phyloP scores from a whole-genome alignment of 2,888 invertebrate species.

The Zelleria hepariella region DNA sequence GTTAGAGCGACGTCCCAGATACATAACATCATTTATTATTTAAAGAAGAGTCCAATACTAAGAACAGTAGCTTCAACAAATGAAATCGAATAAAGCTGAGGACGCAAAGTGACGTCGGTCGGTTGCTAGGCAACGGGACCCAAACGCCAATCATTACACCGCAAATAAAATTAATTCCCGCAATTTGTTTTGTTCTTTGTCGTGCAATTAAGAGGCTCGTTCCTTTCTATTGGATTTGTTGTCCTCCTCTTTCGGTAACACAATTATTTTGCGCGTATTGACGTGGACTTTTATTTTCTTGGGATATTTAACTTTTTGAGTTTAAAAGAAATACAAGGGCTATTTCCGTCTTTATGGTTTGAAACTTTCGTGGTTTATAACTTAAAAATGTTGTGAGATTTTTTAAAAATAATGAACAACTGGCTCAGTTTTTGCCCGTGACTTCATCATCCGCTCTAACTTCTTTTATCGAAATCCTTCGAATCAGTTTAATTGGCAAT shows the following conservation, averaged over 20 bases:
- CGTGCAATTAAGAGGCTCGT: slow-evolving; percentile 32
- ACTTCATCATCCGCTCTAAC: no score
- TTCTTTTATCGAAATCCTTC: no score
- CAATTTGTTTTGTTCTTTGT: slow-evolving; percentile 28
- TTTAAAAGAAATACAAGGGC: neutral
- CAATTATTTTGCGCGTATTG: slow-evolving; percentile 40
- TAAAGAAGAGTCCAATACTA: neutral
- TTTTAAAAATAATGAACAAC: no score
- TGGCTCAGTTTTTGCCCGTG: no score
- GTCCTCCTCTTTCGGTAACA: slow-evolving; percentile 35
- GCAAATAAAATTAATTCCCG: slow-evolving; percentile 38
- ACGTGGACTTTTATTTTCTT: slow-evolving; percentile 24
- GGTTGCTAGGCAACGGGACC: slow-evolving; percentile 30
- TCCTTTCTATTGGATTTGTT: slow-evolving; percentile 42
- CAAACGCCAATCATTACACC: slow-evolving; percentile 24
- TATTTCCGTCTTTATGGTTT: no score
- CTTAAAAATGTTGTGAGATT: no score
- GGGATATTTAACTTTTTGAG: no score
- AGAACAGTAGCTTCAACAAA: neutral
- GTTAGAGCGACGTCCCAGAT: no score
- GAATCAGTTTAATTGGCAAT: no score
- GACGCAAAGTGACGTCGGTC: slow-evolving; percentile 11
- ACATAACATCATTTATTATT: neutral
- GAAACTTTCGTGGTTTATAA: no score
- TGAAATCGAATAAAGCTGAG: neutral